A percentile compares a stretch with the other conserved stretches of the same genome.
Evolutionary conservation across 2,888 invertebrate genomes (phyloP).

Genomic region (Carabus problematicus): DNA sequence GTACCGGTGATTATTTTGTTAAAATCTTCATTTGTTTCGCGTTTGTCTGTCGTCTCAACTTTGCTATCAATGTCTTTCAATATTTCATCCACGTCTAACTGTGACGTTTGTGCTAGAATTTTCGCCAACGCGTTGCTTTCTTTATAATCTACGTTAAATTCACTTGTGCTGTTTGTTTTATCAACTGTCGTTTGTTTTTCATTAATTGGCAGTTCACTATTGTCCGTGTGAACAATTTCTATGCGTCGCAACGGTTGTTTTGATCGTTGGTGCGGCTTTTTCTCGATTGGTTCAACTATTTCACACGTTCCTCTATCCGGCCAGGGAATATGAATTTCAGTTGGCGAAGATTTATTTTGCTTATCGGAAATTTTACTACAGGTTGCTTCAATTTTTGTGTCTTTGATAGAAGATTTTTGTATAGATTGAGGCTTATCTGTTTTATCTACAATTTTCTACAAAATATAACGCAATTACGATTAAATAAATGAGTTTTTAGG

Average conservation of each 20-base stretch:
- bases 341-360: not conserved
- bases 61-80: constrained; percentile 21
- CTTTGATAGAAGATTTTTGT: not conserved
- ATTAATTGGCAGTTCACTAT: constrained; percentile 13
- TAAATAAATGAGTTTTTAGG: no score
- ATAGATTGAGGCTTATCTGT: not conserved
- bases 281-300: constrained; percentile 30
- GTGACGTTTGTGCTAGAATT: constrained; percentile 26
- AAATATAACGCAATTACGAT: no score
- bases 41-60: constrained; percentile 18
- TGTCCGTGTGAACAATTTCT: constrained; percentile 43
- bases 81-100: constrained; percentile 26
- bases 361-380: constrained; percentile 20
- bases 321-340: constrained; percentile 23
- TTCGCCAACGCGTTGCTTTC: constrained; percentile 22
- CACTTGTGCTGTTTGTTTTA: no score
- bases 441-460: not conserved
- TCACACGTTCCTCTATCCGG: constrained; percentile 19
- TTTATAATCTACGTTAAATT: constrained; percentile 47
- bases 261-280: constrained; percentile 64
- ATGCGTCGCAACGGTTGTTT: constrained; percentile 68
- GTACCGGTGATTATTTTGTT: no score
- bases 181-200: no score
- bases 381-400: constrained; percentile 47
- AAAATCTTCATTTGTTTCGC: not conserved